Evolutionary conservation across 2,888 invertebrate genomes (phyloP).

Genomic region (Erynnis tages): DNA sequence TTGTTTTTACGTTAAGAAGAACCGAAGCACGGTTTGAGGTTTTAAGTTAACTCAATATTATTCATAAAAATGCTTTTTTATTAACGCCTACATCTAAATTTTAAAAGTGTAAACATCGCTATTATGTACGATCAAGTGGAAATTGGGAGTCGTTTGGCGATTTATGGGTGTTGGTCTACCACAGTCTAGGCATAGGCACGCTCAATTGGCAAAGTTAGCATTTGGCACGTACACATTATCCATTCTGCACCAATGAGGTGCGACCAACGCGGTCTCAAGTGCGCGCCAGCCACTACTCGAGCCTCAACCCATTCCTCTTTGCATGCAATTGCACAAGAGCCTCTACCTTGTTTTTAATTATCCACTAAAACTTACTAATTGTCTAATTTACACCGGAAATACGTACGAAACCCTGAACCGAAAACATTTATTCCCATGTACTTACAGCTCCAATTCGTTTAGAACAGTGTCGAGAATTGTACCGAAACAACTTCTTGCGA

Average conservation of each 20-base stretch:
- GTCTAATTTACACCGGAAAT: conserved; percentile 29
- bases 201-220: conserved; percentile 72
- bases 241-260: conserved; percentile 56
- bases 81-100: too few relatives aligned
- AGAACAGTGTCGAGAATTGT: conserved; percentile 4
- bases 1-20: too few relatives aligned
- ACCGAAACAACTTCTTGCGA: conserved; percentile 8
- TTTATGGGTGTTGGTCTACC: conserved; percentile 29
- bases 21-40: too few relatives aligned
- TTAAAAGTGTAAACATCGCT: too few relatives aligned
- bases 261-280: conserved; percentile 38
- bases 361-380: conserved; percentile 45
- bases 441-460: conserved; percentile 1
- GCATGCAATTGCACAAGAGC: conserved; percentile 53
- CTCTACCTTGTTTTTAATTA: conserved; percentile 43
- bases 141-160: background rate
- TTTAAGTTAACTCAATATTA: too few relatives aligned
- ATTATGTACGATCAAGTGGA: background rate
- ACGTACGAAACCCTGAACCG: background rate
- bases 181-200: conserved; percentile 3
- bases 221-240: conserved; percentile 69
- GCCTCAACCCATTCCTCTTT: conserved; percentile 38
- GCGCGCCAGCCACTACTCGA: conserved; percentile 43
- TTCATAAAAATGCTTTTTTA: too few relatives aligned
- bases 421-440: background rate